Evolutionary conservation across 1,140 invertebrate genomes (phyloP).

Genomic region (Lithobius niger): DNA sequence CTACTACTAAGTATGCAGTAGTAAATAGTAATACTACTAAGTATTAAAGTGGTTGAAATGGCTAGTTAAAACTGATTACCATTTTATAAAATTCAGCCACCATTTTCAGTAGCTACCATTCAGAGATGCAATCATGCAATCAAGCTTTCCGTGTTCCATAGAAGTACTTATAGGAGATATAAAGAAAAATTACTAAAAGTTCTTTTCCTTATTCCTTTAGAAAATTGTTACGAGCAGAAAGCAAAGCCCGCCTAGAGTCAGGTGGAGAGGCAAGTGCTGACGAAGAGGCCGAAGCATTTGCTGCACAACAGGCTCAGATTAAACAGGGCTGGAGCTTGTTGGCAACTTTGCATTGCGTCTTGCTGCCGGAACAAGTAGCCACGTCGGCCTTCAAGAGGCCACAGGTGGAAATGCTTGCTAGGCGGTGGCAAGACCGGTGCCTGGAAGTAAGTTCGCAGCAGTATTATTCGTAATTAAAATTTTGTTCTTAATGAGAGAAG

Average conservation of each 20-base stretch:
- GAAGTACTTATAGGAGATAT: too few species aligned
- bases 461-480: not conserved
- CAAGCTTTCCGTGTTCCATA: too few species aligned
- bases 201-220: conserved; percentile 10
- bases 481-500: too few species aligned
- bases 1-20: too few species aligned
- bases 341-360: conserved; percentile 88
- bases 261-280: conserved; percentile 33
- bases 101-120: too few species aligned
- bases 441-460: conserved; percentile 53
- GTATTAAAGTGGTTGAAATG: too few species aligned
- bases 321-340: conserved; percentile 94
- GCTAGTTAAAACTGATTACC: too few species aligned
- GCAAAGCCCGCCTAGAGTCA: conserved; percentile 14
- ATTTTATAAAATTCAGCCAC: too few species aligned
- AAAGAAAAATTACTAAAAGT: not conserved
- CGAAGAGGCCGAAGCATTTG: conserved; percentile 55
- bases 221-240: conserved; percentile 20
- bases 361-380: conserved; percentile 78
- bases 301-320: conserved; percentile 74
- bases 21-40: too few species aligned
- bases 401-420: conserved; percentile 91
- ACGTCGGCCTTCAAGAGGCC: conserved; percentile 75
- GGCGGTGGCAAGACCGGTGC: conserved; percentile 96
- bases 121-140: too few species aligned